These are phyloP conservation scores for Brassicogethes aeneus DNA, from an alignment of 2,888 invertebrate species.

Conservation along the genomic window DNA sequence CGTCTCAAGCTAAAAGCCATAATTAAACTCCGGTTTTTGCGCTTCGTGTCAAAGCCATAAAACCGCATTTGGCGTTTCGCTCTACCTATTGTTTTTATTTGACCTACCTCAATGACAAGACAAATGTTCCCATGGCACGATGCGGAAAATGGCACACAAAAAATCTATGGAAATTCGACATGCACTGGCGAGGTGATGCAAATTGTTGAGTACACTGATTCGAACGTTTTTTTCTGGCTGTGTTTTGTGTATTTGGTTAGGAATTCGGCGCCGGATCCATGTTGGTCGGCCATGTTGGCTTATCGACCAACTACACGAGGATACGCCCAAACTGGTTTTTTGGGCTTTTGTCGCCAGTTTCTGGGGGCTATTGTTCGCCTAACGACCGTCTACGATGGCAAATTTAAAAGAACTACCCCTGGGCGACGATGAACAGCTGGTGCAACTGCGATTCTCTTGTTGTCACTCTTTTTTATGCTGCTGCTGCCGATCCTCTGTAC, in stretches of 20 bases:
- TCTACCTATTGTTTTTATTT: slow-evolving; percentile 16
- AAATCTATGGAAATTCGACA: slow-evolving; percentile 9
- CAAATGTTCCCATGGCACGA: slow-evolving; percentile 11
- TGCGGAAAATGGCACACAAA: slow-evolving; percentile 13
- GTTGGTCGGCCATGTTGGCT: slow-evolving; percentile 38
- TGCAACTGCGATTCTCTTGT: neutral
- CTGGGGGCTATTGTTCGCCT: slow-evolving; percentile 22
- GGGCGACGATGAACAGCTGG: slow-evolving; percentile 1
- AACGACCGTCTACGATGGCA: slow-evolving; percentile 12
- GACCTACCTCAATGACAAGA: slow-evolving; percentile 25
- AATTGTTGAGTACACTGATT: slow-evolving; percentile 4
- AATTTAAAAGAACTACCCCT: slow-evolving; percentile 15
- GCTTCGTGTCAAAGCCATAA: neutral
- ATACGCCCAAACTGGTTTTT: slow-evolving; percentile 35
- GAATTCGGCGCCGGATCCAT: slow-evolving; percentile 30
- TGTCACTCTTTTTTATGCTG: neutral
- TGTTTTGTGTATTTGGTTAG: slow-evolving; percentile 22
- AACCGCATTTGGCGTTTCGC: slow-evolving; percentile 8
- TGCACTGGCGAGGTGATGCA: slow-evolving; percentile 7
- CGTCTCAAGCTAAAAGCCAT: slow-evolving; percentile 1
- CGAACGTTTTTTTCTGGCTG: slow-evolving; percentile 23
- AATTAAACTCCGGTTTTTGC: slow-evolving; percentile 1
- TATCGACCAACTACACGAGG: slow-evolving; percentile 39
- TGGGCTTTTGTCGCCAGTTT: slow-evolving; percentile 18
- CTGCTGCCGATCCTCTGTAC: neutral